A percentile compares a stretch with the other conserved stretches of the same genome.
Evolutionary conservation across 2,797 vertebrate species (phyloP).

Genomic region (Bufotes viridis): DNA sequence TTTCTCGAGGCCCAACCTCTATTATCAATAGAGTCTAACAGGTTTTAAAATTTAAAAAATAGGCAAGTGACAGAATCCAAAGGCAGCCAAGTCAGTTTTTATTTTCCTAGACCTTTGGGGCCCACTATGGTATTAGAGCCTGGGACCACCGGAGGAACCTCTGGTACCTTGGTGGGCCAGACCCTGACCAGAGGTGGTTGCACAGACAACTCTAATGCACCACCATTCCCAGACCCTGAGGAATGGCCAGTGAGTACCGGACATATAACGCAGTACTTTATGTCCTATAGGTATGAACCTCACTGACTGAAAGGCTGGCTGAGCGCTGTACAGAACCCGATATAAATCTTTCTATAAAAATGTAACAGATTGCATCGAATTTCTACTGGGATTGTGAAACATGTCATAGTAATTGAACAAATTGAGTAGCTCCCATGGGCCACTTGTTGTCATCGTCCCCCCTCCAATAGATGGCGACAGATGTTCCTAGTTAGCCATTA

Average conservation of each 20-base stretch:
- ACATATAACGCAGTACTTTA: background rate
- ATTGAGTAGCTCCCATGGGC: constrained; percentile 27
- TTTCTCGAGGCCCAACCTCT: too few relatives aligned
- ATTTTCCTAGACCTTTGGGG: too few relatives aligned
- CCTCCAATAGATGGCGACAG: constrained; percentile 14
- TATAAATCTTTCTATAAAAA: background rate
- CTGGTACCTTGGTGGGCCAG: too few relatives aligned
- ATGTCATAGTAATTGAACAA: constrained; percentile 33
- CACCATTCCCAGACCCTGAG: background rate
- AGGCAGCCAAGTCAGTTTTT: too few relatives aligned
- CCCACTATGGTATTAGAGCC: too few relatives aligned
- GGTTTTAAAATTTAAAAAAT: too few relatives aligned
- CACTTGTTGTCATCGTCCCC: constrained; percentile 30
- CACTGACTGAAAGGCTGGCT: background rate
- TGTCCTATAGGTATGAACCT: background rate
- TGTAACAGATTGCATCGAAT: constrained; percentile 20
- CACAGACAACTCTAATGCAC: background rate
- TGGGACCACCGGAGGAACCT: too few relatives aligned
- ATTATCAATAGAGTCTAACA: too few relatives aligned
- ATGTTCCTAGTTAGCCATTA: constrained; percentile 10
- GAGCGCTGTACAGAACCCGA: background rate
- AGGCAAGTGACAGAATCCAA: too few relatives aligned
- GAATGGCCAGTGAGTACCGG: background rate
- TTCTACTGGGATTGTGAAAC: constrained; percentile 29
- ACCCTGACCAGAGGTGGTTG: background rate